These are phyloP conservation scores for Galaxias olidus DNA, from an alignment of 2,797 vertebrate species.

Conservation along the genomic window DNA sequence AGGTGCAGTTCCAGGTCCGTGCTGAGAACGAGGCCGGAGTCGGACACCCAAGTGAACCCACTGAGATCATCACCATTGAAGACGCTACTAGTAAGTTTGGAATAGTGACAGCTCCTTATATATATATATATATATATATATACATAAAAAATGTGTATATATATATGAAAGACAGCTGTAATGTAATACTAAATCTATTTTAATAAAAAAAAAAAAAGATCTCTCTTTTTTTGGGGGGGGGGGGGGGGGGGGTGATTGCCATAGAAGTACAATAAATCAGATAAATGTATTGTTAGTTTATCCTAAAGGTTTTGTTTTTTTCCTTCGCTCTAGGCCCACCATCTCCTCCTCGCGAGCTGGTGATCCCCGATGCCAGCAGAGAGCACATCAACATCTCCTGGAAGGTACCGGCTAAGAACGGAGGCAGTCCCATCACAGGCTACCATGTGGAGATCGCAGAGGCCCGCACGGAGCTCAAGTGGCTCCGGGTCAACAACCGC, in stretches of 20 bases:
- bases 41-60: constrained; percentile 96
- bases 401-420: constrained; percentile 92
- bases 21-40: constrained; percentile 98
- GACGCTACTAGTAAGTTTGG: constrained; percentile 88
- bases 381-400: constrained; percentile 93
- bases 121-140: neutral
- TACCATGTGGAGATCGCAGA: constrained; percentile 97
- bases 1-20: constrained; percentile 97
- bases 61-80: constrained; percentile 87
- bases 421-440: constrained; percentile 90
- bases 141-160: no score
- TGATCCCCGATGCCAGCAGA: constrained; percentile 88
- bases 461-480: constrained; percentile 93
- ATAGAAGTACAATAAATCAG: no score
- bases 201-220: no score
- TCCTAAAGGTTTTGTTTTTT: neutral
- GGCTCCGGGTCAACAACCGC: constrained; percentile 93
- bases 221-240: no score
- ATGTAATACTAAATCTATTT: no score
- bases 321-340: constrained; percentile 85
- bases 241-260: no score
- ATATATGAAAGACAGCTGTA: no score
- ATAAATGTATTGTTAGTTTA: no score
- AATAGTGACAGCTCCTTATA: neutral
- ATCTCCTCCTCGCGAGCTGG: constrained; percentile 89